Base-by-base conservation (phyloP, 2,113 vertebrate genomes). In the Tychaedon coryphoeus region DNA sequence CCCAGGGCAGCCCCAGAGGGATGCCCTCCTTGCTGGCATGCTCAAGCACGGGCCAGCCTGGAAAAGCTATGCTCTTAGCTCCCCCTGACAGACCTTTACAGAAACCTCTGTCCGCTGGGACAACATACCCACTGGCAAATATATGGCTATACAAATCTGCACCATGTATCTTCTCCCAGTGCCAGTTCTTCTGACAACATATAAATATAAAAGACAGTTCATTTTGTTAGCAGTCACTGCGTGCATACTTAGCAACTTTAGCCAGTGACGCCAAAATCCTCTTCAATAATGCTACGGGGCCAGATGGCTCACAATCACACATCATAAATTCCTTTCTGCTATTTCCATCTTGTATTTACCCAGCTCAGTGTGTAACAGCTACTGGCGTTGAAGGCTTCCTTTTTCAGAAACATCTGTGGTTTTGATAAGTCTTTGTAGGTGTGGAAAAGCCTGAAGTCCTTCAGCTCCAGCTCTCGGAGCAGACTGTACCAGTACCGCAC, bases 401-500 rank as follows among this genome's bases (percentile, higher is more conserved):
- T 98, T 83, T 98, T 99, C 88, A 99, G 98, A 92, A 99, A 99
- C 47, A 99, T 91, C 88, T 96, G 99, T 45, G 99, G 99, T 92
- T 98, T 99, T 23, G 94, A 93, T 5, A 98, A 97, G 90, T 99
- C 98, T 56, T 98, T 99, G 96, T 98, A 97, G 83, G 98, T 98
- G 43, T 98, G 97, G 91, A 99, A 99, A 85, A 99, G 99, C 82
- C 94, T 98, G 96, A 99, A 99, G 94, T 98, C 97, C 85, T 98
- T 98, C 2, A 61, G 97, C 89, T 99, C 98, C 31, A 99, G 96
- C 72, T 99, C 99, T 91, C 98, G 98, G 29, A 99, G 98, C 80
- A 99, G 97, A 81, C 99, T 99, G 97, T 99, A 99, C 99, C 99
- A 99, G 95, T 99, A 99, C 33, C 99, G 97, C 62, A 99, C 99